Evolutionary conservation across 2,113 vertebrate genomes (phyloP).

Genomic region (Colinus virginianus): DNA sequence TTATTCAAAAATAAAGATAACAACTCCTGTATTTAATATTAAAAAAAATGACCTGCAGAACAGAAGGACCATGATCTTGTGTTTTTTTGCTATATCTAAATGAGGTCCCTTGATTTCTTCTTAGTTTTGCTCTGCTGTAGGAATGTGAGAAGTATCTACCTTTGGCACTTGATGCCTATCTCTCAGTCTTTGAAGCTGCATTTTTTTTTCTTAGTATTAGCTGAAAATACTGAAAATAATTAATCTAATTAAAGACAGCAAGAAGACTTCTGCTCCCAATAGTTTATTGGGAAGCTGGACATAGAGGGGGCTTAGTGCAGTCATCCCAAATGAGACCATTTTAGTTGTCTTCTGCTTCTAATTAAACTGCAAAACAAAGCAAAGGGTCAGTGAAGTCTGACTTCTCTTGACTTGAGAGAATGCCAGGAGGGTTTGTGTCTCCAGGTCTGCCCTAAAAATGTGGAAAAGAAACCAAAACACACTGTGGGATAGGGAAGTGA

Average conservation of each 20-base stretch:
- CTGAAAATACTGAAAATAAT: neutral
- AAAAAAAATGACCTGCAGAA: neutral
- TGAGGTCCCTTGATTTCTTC: neutral
- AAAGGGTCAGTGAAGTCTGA: neutral
- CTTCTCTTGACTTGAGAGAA: neutral
- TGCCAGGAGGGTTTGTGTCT: neutral
- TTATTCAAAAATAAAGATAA: constrained; percentile 3
- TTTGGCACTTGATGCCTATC: neutral
- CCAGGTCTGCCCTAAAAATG: neutral
- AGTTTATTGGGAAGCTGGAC: neutral
- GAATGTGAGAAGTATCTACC: neutral
- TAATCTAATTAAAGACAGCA: neutral
- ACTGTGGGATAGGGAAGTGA: rapidly evolving
- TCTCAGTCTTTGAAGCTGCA: neutral
- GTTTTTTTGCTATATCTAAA: neutral
- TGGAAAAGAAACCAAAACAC: neutral
- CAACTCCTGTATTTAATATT: neutral
- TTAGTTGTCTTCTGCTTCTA: neutral
- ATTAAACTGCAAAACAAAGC: neutral
- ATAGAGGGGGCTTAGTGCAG: neutral
- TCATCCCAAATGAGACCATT: neutral
- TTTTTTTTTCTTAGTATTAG: neutral
- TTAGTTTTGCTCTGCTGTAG: neutral
- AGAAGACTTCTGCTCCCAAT: neutral
- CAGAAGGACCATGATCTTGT: neutral